Evolutionary conservation across 2,797 vertebrate species (phyloP).

Genomic region (Bradypodion ventrale): DNA sequence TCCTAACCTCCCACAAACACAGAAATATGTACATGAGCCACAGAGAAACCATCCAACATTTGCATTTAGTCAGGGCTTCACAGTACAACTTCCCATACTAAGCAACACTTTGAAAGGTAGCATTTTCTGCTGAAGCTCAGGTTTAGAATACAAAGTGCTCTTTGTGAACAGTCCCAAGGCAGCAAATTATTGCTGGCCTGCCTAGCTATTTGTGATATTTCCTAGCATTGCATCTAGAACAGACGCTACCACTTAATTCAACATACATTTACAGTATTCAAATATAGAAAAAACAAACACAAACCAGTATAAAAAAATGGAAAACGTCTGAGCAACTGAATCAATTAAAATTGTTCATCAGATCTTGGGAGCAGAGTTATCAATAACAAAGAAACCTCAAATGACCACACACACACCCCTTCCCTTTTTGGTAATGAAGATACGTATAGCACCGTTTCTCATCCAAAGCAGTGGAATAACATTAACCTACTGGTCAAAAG

Average conservation of each 20-base stretch:
- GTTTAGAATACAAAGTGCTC: background rate
- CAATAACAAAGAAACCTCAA: no score
- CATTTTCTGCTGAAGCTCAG: constrained; percentile 1
- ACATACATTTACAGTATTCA: background rate
- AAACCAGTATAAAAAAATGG: no score
- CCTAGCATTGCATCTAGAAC: background rate
- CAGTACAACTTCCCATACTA: background rate
- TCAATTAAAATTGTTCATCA: no score
- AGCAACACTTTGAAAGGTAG: background rate
- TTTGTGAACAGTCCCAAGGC: constrained; percentile 12
- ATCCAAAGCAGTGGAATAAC: no score
- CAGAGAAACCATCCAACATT: background rate
- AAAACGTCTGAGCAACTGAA: background rate
- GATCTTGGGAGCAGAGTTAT: background rate
- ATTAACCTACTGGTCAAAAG: no score
- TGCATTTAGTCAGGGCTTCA: background rate
- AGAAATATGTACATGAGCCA: background rate
- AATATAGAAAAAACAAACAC: background rate
- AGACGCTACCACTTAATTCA: background rate
- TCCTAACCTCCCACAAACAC: background rate
- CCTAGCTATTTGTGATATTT: background rate
- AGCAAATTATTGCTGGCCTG: background rate
- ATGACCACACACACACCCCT: no score
- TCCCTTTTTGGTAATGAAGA: no score
- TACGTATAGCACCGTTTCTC: no score